phyloP scores from a whole-genome alignment of 2,797 vertebrate species.

The Enteromius fasciolatus region DNA sequence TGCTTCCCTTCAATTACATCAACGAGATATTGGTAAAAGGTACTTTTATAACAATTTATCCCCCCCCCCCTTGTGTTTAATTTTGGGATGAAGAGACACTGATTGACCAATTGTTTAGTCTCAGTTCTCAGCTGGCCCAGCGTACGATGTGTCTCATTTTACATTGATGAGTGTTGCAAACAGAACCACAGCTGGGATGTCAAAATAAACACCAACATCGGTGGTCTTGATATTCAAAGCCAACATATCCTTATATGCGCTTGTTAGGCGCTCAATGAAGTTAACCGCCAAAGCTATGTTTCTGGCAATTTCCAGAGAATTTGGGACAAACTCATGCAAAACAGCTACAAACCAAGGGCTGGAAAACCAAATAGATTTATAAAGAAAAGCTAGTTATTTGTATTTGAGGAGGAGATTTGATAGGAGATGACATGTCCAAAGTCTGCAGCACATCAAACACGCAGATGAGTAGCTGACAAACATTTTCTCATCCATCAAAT shows the following conservation, averaged over 20 bases:
- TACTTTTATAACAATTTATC: not conserved
- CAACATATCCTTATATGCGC: constrained; percentile 19
- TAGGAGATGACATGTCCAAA: constrained; percentile 1
- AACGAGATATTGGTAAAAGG: not conserved
- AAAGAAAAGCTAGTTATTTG: not conserved
- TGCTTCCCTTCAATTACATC: not conserved
- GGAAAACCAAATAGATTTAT: not conserved
- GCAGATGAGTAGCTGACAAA: constrained; percentile 40
- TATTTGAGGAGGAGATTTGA: not conserved
- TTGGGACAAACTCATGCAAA: not conserved
- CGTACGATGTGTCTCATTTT: not conserved
- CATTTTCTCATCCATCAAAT: constrained; percentile 36
- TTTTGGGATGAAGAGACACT: constrained; percentile 4
- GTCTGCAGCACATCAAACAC: constrained; percentile 26
- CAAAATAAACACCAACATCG: constrained; percentile 25
- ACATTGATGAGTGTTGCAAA: constrained; percentile 8
- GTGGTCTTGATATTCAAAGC: constrained; percentile 14
- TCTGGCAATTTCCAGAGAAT: not conserved
- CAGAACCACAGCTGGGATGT: constrained; percentile 27
- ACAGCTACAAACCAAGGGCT: not conserved
- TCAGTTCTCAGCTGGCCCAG: constrained; percentile 9
- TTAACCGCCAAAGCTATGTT: not conserved
- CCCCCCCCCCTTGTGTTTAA: not conserved
- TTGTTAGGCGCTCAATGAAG: not conserved
- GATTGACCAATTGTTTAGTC: not conserved